phyloP scores from a whole-genome alignment of 2,797 vertebrate species.

The Nannoperca australis region DNA sequence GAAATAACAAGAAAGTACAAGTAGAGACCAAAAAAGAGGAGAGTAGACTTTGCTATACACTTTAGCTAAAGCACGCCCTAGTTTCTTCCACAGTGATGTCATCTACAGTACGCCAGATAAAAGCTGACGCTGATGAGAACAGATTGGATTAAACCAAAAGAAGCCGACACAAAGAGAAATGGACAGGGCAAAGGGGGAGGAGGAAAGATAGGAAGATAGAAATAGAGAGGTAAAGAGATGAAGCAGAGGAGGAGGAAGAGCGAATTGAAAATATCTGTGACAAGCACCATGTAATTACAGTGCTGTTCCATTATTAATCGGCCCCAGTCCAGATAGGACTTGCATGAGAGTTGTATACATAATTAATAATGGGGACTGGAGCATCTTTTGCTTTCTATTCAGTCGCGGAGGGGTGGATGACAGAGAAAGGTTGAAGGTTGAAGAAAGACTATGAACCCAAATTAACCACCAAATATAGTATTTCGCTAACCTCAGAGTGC shows the following conservation, averaged over 20 bases:
- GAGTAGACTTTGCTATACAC: neutral
- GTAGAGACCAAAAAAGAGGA: conserved; percentile 12
- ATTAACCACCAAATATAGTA: conserved; percentile 18
- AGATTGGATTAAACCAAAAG: conserved; percentile 37
- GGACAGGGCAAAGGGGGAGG: conserved; percentile 11
- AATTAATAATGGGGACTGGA: conserved; percentile 75
- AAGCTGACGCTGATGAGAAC: conserved; percentile 28
- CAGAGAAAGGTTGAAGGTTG: conserved; percentile 12
- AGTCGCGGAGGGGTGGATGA: conserved; percentile 23
- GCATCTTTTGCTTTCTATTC: conserved; percentile 58
- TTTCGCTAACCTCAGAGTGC: conserved; percentile 26
- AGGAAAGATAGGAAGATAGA: conserved; percentile 11
- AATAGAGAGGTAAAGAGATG: conserved; percentile 37
- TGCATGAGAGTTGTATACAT: conserved; percentile 78
- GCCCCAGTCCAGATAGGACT: conserved; percentile 66
- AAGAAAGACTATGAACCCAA: conserved; percentile 13
- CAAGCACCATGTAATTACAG: conserved; percentile 77
- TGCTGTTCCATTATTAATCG: conserved; percentile 79
- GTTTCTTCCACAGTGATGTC: conserved; percentile 21
- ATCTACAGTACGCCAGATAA: conserved; percentile 13
- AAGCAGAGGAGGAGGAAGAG: conserved; percentile 35
- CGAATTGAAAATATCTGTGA: conserved; percentile 71
- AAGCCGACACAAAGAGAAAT: conserved; percentile 23
- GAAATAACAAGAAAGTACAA: neutral
- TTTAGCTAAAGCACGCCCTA: neutral